These are phyloP conservation scores for Orthosia gracilis DNA, from an alignment of 2,888 invertebrate genomes.

Conservation along the genomic window DNA sequence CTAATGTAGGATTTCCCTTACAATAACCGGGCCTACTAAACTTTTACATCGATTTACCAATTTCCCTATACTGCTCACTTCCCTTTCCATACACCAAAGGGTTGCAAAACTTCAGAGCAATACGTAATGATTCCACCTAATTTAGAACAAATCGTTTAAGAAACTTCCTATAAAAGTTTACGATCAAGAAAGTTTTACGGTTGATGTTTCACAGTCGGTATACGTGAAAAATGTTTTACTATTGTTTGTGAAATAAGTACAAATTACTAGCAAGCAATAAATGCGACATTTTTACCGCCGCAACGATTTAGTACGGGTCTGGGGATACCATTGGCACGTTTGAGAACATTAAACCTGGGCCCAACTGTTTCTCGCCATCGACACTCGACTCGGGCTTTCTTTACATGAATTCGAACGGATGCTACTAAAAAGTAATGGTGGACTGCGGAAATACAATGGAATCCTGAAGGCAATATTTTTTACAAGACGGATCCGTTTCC, in stretches of 20 bases:
- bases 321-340: constrained; percentile 77
- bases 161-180: constrained; percentile 57
- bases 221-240: constrained; percentile 64
- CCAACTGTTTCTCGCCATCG: constrained; percentile 74
- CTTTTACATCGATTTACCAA: constrained; percentile 70
- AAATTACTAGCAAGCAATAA: constrained; percentile 70
- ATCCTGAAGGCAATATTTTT: constrained; percentile 59
- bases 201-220: constrained; percentile 60
- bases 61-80: constrained; percentile 68
- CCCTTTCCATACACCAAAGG: constrained; percentile 25
- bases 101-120: constrained; percentile 30
- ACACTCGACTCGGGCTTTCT: constrained; percentile 65
- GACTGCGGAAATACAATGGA: constrained; percentile 56
- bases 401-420: constrained; percentile 63
- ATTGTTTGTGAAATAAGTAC: constrained; percentile 69
- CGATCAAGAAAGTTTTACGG: constrained; percentile 53
- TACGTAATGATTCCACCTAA: constrained; percentile 37
- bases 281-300: constrained; percentile 66
- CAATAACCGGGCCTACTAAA: constrained; percentile 70
- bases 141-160: constrained; percentile 49
- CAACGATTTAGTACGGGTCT: constrained; percentile 63
- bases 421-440: constrained; percentile 75
- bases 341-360: constrained; percentile 77
- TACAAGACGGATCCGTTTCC: constrained; percentile 58
- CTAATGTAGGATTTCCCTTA: constrained; percentile 66